A percentile compares a stretch with the other conserved stretches of the same genome.
These are phyloP conservation scores for Drosophila obscura DNA, from an alignment of 1,140 invertebrate species.

Conservation along the genomic window DNA sequence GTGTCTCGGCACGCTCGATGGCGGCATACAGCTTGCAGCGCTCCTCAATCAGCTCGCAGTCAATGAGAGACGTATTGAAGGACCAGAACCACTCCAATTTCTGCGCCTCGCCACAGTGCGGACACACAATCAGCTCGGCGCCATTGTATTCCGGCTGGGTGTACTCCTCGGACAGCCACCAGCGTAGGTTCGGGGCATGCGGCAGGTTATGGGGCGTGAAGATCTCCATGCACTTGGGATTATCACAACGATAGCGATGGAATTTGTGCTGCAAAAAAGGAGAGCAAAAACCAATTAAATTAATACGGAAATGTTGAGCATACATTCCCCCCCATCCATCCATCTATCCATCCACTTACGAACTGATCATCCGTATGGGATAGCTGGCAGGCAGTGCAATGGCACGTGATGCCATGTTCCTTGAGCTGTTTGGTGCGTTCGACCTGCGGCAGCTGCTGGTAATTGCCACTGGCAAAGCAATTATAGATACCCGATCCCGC, in stretches of 20 bases:
- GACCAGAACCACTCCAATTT: constrained; percentile 73
- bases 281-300: no score
- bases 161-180: constrained; percentile 67
- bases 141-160: constrained; percentile 59
- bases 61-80: constrained; percentile 55
- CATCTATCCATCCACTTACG: constrained; percentile 42
- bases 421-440: constrained; percentile 46
- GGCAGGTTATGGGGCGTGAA: constrained; percentile 57
- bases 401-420: constrained; percentile 56
- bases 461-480: constrained; percentile 62
- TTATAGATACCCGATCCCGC: constrained; percentile 58
- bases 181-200: constrained; percentile 59
- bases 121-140: constrained; percentile 61
- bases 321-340: no score
- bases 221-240: constrained; percentile 69
- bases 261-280: constrained; percentile 54
- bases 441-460: constrained; percentile 48
- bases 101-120: constrained; percentile 57
- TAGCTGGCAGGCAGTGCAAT: constrained; percentile 59
- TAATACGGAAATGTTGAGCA: background rate
- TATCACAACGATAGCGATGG: constrained; percentile 78
- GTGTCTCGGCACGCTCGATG: constrained; percentile 57
- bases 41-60: constrained; percentile 68
- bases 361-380: constrained; percentile 62
- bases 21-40: constrained; percentile 71